phyloP scores from a whole-genome alignment of 2,888 invertebrate genomes.

The Lycaena phlaeas region DNA sequence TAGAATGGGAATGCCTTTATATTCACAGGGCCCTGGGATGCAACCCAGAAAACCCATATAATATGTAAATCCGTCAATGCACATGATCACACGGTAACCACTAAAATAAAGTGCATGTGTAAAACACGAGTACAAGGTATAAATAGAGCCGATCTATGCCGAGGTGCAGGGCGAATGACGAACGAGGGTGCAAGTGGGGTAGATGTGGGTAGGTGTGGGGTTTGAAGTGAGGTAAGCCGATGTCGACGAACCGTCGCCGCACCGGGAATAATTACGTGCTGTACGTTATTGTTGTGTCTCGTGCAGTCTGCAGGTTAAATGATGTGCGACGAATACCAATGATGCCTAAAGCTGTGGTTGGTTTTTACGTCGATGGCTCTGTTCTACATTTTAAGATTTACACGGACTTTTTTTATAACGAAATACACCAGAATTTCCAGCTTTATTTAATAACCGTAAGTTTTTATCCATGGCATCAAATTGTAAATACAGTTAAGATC shows the following conservation, averaged over 20 bases:
- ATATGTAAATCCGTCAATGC: no score
- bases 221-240: conserved; percentile 13
- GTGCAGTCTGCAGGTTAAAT: conserved; percentile 10
- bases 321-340: conserved; percentile 19
- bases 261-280: conserved; percentile 12
- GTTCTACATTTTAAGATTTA: background rate
- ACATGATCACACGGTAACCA: no score
- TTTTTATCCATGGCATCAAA: no score
- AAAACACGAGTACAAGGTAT: background rate
- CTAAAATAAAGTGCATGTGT: background rate
- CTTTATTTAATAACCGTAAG: no score
- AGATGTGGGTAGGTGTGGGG: conserved; percentile 7
- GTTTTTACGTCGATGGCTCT: background rate
- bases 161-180: conserved; percentile 3
- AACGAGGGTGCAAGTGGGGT: conserved; percentile 13
- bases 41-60: no score
- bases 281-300: conserved; percentile 8
- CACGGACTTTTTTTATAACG: no score
- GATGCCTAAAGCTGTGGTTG: background rate
- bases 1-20: no score
- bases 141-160: background rate
- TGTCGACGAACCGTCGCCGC: conserved; percentile 16
- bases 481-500: no score
- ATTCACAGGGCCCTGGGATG: no score
- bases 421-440: no score